Base-by-base conservation (phyloP, 2,113 vertebrate genomes). In the Hipposideros armiger region DNA sequence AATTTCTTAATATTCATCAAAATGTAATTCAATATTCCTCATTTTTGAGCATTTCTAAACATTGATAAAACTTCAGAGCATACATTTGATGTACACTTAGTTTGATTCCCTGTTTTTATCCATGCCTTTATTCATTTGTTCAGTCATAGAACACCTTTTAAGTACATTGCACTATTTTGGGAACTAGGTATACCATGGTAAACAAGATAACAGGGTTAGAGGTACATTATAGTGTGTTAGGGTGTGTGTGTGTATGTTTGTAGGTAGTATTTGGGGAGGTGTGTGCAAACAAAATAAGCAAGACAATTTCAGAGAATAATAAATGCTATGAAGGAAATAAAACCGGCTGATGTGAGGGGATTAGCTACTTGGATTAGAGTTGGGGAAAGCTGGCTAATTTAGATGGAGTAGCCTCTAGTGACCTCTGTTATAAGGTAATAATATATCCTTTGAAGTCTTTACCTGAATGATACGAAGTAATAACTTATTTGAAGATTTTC, bases 1-100 rank as follows among this genome's bases (percentile, higher is more conserved):
- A 84, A 95, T 94, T 97, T 95, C 89, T 94, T 94, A 94, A 94
- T 96, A 73, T n/a, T 86, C 28, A 67, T 93, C 86, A 83, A 66
- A 87, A 56, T 67, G 32, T 91, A 87, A 94, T 94, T 96, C 16
- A 91, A 95, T 95, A 91, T 93, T 87, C 7, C 60, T 84, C 36
- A 87, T 69, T 84, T 95, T 90, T 90, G 6, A 80, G 52, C 45
- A 89, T 91, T 96, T 95, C 62, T 91, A 73, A 95, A 72, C 45
- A 83, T 66, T 89, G n/a, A 70, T 96, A 80, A 93, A 94, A 90
- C 40, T 92, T 94, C 3, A 86, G n/a, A 91, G 88, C 62, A 95
- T 30, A 77, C 4, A 87, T 58, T 74, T 42, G 36, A 36, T 52
- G 30, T 66, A 66, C 2, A 91, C 3, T 93, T 20, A 28, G 16